Percentiles rank a stretch among this genome's conserved stretches.
phyloP scores from a whole-genome alignment of 2,888 invertebrate species.

The Cephus pygmeus region DNA sequence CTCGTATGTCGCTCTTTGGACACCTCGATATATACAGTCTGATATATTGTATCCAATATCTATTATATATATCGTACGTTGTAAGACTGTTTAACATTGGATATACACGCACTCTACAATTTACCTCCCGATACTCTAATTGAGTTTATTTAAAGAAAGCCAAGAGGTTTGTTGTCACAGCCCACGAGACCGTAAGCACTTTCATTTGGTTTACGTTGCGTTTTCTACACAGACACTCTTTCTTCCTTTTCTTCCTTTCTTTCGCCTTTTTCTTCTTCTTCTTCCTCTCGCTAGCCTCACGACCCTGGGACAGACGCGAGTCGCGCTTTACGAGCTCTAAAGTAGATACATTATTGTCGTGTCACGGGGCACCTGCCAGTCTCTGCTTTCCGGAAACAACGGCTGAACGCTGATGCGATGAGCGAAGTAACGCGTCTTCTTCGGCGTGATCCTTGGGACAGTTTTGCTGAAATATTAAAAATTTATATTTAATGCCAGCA shows the following conservation, averaged over 20 bases:
- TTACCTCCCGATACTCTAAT: constrained; percentile 11
- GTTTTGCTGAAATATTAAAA: too few species aligned
- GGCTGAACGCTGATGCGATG: neutral
- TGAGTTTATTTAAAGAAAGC: constrained; percentile 38
- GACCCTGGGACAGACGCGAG: constrained; percentile 7
- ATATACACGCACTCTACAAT: neutral
- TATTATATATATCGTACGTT: too few species aligned
- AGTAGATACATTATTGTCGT: constrained; percentile 21
- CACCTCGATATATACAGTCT: too few species aligned
- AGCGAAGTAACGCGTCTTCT: too few species aligned
- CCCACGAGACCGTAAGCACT: constrained; percentile 12
- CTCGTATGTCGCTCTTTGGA: too few species aligned
- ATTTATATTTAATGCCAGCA: too few species aligned
- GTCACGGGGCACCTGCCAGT: constrained; percentile 4
- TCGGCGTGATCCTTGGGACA: too few species aligned
- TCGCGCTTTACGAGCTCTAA: constrained; percentile 33
- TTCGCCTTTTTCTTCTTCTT: neutral
- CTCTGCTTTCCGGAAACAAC: neutral
- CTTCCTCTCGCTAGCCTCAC: neutral
- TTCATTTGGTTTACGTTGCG: too few species aligned
- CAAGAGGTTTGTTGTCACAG: constrained; percentile 29
- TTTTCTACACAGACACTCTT: too few species aligned
- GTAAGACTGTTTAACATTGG: too few species aligned
- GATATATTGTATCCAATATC: too few species aligned
- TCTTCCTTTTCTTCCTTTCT: constrained; percentile 1